phyloP scores from a whole-genome alignment of 2,113 vertebrate species.

The Origma solitaria region DNA sequence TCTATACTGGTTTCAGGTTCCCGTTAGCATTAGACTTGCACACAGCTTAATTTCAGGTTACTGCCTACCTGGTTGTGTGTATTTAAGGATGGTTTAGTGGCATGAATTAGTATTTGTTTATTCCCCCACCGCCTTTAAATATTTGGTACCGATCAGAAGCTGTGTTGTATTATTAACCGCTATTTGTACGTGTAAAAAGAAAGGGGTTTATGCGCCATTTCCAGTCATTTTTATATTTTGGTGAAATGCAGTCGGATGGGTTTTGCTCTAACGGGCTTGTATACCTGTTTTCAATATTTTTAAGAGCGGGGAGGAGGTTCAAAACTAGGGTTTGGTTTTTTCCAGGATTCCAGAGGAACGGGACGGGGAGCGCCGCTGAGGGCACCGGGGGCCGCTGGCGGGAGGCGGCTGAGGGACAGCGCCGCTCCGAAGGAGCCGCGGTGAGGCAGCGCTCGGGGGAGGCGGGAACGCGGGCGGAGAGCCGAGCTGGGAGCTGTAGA shows the following conservation, averaged over 20 bases:
- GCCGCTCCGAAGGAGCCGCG: rapidly evolving
- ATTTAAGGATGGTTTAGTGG: slow-evolving; percentile 36
- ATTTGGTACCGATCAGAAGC: slow-evolving; percentile 5
- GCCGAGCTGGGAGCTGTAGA: rapidly evolving
- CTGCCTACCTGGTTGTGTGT: slow-evolving; percentile 40
- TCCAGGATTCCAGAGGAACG: background rate
- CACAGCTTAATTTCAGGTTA: slow-evolving; percentile 41
- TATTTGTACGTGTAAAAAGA: slow-evolving; percentile 45
- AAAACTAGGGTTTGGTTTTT: background rate
- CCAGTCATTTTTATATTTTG: slow-evolving; percentile 55
- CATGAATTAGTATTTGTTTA: background rate
- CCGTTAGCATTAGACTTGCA: slow-evolving; percentile 34
- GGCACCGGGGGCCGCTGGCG: background rate
- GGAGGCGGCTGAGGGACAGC: background rate
- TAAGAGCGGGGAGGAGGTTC: background rate
- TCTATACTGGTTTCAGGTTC: slow-evolving; percentile 68
- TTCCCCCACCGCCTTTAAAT: background rate
- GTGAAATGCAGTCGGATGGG: slow-evolving; percentile 36
- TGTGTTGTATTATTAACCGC: slow-evolving; percentile 25
- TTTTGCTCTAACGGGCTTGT: slow-evolving; percentile 51
- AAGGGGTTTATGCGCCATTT: slow-evolving; percentile 37
- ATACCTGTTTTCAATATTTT: slow-evolving; percentile 3
- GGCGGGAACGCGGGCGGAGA: background rate
- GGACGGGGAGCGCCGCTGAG: background rate
- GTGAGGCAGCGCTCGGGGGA: background rate